Percentiles rank a stretch among this genome's conserved stretches.
These are phyloP conservation scores for Drosophila lacteicornis DNA, from an alignment of 1,140 invertebrate genomes.

Conservation along the genomic window DNA sequence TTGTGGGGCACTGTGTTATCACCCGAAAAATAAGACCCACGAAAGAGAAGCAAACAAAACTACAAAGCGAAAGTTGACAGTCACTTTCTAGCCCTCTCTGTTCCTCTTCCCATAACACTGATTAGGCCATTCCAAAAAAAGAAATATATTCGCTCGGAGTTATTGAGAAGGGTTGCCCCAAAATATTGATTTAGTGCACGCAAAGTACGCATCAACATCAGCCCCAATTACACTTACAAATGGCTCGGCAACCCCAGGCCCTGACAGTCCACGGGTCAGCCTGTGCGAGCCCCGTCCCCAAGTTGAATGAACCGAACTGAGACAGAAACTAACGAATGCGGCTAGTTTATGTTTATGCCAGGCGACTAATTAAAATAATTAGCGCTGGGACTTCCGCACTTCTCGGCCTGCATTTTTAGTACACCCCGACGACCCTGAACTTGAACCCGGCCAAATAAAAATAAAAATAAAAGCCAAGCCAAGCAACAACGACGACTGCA, in stretches of 20 bases:
- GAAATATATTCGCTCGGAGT: neutral
- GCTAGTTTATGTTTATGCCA: constrained; percentile 15
- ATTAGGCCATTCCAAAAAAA: constrained; percentile 28
- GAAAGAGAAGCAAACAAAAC: constrained; percentile 13
- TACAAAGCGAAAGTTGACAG: constrained; percentile 60
- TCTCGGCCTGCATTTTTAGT: constrained; percentile 55
- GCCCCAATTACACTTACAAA: constrained; percentile 22
- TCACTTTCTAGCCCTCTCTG: constrained; percentile 34
- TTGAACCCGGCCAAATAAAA: constrained; percentile 50
- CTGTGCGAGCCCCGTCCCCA: constrained; percentile 7
- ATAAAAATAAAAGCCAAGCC: constrained; percentile 17
- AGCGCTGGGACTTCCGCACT: constrained; percentile 38
- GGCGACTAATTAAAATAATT: constrained; percentile 56
- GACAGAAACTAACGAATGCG: constrained; percentile 11
- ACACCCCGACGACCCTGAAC: constrained; percentile 64
- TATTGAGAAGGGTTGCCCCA: neutral
- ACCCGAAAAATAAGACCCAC: constrained; percentile 43
- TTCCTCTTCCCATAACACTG: constrained; percentile 7
- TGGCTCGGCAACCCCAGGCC: neutral
- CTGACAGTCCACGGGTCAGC: neutral
- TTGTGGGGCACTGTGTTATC: constrained; percentile 82
- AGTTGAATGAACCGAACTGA: constrained; percentile 42
- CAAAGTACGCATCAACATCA: constrained; percentile 50
- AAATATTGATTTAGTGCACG: constrained; percentile 44
- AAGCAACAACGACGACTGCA: constrained; percentile 7